phyloP scores from a whole-genome alignment of 2,888 invertebrate genomes.

The Drosophila mulleri region DNA sequence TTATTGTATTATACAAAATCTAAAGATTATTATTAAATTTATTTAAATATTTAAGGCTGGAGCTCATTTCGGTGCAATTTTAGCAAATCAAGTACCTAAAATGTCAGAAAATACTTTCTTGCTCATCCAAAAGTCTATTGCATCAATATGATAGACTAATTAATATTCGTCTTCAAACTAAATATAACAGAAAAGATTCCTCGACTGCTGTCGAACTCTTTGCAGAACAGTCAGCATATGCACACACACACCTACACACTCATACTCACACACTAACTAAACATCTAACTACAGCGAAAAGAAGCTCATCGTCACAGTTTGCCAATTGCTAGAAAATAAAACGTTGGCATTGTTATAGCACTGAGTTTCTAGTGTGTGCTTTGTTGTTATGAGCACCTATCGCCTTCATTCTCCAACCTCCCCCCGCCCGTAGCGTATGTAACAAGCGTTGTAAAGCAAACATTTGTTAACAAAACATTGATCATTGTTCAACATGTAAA shows the following conservation, averaged over 20 bases:
- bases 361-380: slow-evolving; percentile 30
- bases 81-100: too few relatives aligned
- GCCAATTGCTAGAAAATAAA: slow-evolving; percentile 24
- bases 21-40: too few relatives aligned
- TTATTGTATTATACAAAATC: too few relatives aligned
- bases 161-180: background rate
- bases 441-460: slow-evolving; percentile 69
- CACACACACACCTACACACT: background rate
- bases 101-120: too few relatives aligned
- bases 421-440: slow-evolving; percentile 41
- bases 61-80: too few relatives aligned
- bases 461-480: slow-evolving; percentile 82
- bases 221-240: background rate
- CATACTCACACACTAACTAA: background rate
- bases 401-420: background rate
- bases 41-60: too few relatives aligned
- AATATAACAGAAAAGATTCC: background rate
- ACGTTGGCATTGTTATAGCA: slow-evolving; percentile 49
- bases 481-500: slow-evolving; percentile 82
- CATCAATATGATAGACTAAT: too few relatives aligned
- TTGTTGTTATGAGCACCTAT: slow-evolving; percentile 55
- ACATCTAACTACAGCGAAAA: background rate
- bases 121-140: too few relatives aligned
- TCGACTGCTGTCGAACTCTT: background rate
- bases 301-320: slow-evolving; percentile 45